Conservation (phyloP, 2,888 invertebrate species). For the Cenopis cana region DNA sequence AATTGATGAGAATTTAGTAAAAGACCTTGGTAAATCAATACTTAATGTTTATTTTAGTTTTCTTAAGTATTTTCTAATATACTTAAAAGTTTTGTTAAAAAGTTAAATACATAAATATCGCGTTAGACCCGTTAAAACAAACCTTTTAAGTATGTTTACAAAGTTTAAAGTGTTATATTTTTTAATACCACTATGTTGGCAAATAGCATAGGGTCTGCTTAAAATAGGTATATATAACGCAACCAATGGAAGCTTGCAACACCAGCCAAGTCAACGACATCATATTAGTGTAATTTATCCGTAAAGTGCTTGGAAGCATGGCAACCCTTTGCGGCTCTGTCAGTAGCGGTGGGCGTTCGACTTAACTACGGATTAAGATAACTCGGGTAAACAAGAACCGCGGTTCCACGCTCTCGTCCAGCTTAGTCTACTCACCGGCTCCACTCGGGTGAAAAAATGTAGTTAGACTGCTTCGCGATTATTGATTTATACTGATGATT, state of each 20-base stretch:
- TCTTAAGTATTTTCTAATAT: no score
- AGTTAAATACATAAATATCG: no score
- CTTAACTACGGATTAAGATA: slow-evolving; percentile 43
- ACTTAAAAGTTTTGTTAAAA: no score
- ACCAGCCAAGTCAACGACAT: not conserved
- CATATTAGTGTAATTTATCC: not conserved
- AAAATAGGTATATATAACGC: not conserved
- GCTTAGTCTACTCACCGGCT: slow-evolving; percentile 9
- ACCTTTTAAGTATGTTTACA: no score
- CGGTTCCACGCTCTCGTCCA: slow-evolving; percentile 44
- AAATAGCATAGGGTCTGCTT: not conserved
- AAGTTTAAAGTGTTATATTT: no score
- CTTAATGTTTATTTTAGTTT: no score
- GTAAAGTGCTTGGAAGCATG: not conserved
- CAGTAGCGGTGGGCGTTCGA: slow-evolving; percentile 45
- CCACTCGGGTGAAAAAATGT: slow-evolving; percentile 14
- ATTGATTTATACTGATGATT: not conserved
- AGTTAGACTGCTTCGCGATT: slow-evolving; percentile 7
- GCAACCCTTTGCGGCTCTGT: slow-evolving; percentile 14
- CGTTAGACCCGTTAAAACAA: no score
- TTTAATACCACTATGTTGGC: not conserved
- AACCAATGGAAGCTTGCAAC: not conserved
- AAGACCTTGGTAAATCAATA: no score
- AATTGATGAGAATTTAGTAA: no score
- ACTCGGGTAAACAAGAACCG: slow-evolving; percentile 49